Base-by-base conservation (phyloP, 1,140 invertebrate species). In the Zaprionus inermis region DNA sequence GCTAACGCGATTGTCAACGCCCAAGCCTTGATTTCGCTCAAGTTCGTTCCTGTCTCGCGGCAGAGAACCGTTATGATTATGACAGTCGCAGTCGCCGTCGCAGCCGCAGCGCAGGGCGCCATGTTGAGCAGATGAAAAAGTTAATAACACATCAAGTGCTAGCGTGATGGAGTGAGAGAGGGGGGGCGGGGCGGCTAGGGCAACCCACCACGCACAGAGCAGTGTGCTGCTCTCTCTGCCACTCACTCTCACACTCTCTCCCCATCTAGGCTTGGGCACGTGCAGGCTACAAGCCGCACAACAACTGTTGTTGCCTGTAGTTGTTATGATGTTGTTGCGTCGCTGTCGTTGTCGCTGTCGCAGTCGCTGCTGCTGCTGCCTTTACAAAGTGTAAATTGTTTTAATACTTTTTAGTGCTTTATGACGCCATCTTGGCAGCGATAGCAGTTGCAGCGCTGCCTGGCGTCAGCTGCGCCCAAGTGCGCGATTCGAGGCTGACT, bases 361-460 rank as follows among this genome's bases (percentile, higher is more conserved):
- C n/a, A 36, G 46, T 7, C 61, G 66, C 10, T 63, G 68, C 44
- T 80, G 72, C 51, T 55, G 68, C 49, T 72, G 52, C 41, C 73
- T 77, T 90, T 84, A 91, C 78, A 88, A 84, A 91, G 90, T 91
- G 90, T 79, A 90, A 91, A 91, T 91, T 88, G 90, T 90, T 91
- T 91, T 91, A 91, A 88, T 91, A 91, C 85, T 79, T 86, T 82
- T 89, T 88, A 89, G 80, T 89, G 84, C 84, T 84, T 72, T 71
- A 78, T 79, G 60, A 76, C 84, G 74, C 82, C 81, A 86, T 78
- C 78, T 88, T 81, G 76, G 72, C 34, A 58, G 72, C 65, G 44
- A 32, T 32, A 32, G 30, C 30, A 32, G 30, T 32, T 32, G 34
- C 56, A 66, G 61, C 56, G 71, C 51, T 28, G 71, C 65, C 46